Percentiles rank a stretch among this genome's conserved stretches.
These are phyloP conservation scores for Galago senegalensis DNA, from an alignment of 2,797 vertebrate species.

Conservation along the genomic window DNA sequence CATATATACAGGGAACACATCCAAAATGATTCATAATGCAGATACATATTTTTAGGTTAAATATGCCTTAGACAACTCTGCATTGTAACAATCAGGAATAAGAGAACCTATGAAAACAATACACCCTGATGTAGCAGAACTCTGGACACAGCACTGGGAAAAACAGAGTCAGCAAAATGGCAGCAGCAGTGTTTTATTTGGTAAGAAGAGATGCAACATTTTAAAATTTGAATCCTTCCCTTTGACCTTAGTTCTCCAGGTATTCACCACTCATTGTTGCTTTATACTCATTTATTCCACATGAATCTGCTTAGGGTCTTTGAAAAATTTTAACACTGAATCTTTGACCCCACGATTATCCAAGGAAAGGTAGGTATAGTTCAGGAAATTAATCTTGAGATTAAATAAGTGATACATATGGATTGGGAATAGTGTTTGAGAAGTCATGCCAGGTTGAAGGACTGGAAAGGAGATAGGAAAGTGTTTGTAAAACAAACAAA, in stretches of 20 bases:
- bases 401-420: slow-evolving; percentile 21
- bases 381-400: slow-evolving; percentile 27
- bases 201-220: not conserved
- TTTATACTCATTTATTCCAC: not conserved
- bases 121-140: not conserved
- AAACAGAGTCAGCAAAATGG: slow-evolving; percentile 36
- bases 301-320: not conserved
- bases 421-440: not conserved
- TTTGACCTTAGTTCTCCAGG: not conserved
- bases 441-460: slow-evolving; percentile 45
- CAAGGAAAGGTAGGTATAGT: slow-evolving; percentile 35
- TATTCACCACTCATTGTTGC: not conserved
- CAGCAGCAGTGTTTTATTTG: slow-evolving; percentile 29
- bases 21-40: not conserved
- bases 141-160: not conserved
- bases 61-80: not conserved
- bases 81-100: slow-evolving; percentile 2
- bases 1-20: slow-evolving; percentile 20
- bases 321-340: not conserved
- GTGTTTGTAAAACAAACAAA: slow-evolving; percentile 12
- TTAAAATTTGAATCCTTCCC: slow-evolving; percentile 17
- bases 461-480: slow-evolving; percentile 17
- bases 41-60: slow-evolving; percentile 42
- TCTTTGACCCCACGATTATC: slow-evolving; percentile 40
- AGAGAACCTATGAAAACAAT: slow-evolving; percentile 45